Percentiles rank a stretch among this genome's conserved stretches.
Conservation (phyloP, 1,140 invertebrate genomes). For the Drosophila ohnishii region DNA sequence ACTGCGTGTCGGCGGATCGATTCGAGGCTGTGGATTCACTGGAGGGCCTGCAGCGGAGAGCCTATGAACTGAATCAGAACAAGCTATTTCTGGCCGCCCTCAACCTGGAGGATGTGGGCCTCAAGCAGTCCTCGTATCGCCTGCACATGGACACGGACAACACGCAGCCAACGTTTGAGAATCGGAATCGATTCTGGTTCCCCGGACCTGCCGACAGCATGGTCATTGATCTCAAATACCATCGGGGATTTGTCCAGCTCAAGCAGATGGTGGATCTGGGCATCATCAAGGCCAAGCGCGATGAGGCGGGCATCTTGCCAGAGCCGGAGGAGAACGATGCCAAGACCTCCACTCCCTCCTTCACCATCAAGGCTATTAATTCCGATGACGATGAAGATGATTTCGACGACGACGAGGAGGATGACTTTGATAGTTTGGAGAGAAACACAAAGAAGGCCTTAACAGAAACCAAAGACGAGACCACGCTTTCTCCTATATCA, state of each 20-base stretch:
- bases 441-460: not conserved
- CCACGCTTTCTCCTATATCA: not conserved
- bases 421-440: slow-evolving; percentile 26
- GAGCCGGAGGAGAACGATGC: slow-evolving; percentile 1
- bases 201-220: slow-evolving; percentile 87
- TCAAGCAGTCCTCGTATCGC: slow-evolving; percentile 84
- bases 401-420: slow-evolving; percentile 49
- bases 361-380: slow-evolving; percentile 37
- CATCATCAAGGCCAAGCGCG: slow-evolving; percentile 84
- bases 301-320: slow-evolving; percentile 42
- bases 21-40: slow-evolving; percentile 84
- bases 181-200: slow-evolving; percentile 86
- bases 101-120: slow-evolving; percentile 70
- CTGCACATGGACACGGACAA: slow-evolving; percentile 88
- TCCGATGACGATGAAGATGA: slow-evolving; percentile 20
- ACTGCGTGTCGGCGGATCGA: slow-evolving; percentile 86
- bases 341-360: not conserved
- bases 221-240: slow-evolving; percentile 86
- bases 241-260: slow-evolving; percentile 87
- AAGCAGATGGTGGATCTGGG: slow-evolving; percentile 87
- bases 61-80: slow-evolving; percentile 84
- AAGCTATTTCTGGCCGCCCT: slow-evolving; percentile 74
- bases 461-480: not conserved
- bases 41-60: slow-evolving; percentile 84
- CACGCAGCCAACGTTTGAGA: slow-evolving; percentile 86